A percentile compares a stretch with the other conserved stretches of the same genome.
Evolutionary conservation across 2,888 invertebrate genomes (phyloP).

Genomic region (Drosophila paramelanica): DNA sequence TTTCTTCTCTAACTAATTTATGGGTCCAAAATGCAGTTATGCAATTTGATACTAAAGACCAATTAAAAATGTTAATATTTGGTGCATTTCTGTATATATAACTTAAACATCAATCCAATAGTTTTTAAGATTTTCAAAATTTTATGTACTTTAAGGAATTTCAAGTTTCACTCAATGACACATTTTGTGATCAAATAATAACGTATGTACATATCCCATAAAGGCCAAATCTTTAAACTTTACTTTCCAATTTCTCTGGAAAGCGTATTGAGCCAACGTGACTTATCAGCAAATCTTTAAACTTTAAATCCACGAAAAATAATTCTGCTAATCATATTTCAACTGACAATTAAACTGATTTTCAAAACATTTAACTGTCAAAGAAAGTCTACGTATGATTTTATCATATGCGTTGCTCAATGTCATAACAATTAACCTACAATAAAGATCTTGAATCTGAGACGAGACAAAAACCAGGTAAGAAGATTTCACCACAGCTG

Average conservation of each 20-base stretch:
- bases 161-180: constrained; percentile 1
- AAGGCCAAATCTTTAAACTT: constrained; percentile 10
- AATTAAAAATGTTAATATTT: constrained; percentile 25
- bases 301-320: constrained; percentile 18
- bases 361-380: constrained; percentile 55
- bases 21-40: constrained; percentile 19
- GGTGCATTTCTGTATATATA: neutral
- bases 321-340: constrained; percentile 20
- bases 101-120: too few species aligned
- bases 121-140: neutral
- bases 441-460: constrained; percentile 72
- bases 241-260: constrained; percentile 58
- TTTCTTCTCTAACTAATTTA: constrained; percentile 51
- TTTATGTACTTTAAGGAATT: neutral
- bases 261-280: constrained; percentile 41
- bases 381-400: constrained; percentile 67
- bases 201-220: constrained; percentile 11
- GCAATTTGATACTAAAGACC: constrained; percentile 23
- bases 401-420: constrained; percentile 68
- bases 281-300: constrained; percentile 49
- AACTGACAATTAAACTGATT: constrained; percentile 48
- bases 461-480: constrained; percentile 31
- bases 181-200: constrained; percentile 1
- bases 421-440: constrained; percentile 78
- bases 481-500: constrained; percentile 69